phyloP scores from a whole-genome alignment of 2,888 invertebrate genomes.

The Philereme transversata region DNA sequence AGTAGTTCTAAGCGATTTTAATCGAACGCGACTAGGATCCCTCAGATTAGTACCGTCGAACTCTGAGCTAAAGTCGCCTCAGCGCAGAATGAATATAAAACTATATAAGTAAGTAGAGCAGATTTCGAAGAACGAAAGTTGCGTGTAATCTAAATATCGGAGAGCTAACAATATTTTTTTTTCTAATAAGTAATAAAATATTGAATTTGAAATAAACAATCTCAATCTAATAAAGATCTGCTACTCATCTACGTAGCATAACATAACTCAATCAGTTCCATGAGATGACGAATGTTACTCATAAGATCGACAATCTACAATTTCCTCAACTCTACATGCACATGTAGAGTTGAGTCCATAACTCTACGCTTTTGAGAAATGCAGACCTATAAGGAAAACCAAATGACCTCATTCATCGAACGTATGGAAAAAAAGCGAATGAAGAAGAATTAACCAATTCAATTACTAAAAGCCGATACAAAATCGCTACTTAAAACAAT shows the following conservation, averaged over 20 bases:
- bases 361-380: too few species aligned
- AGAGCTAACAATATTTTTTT: too few species aligned
- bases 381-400: too few species aligned
- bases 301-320: background rate
- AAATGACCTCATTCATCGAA: too few species aligned
- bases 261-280: constrained; percentile 3
- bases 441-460: background rate
- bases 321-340: too few species aligned
- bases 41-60: background rate
- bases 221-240: too few species aligned
- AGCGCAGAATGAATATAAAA: background rate
- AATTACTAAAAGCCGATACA: background rate
- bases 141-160: too few species aligned
- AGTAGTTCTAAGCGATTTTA: background rate
- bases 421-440: background rate
- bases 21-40: constrained; percentile 4
- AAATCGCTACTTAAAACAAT: background rate
- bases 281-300: constrained; percentile 4
- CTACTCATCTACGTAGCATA: too few species aligned
- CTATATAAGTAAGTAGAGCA: constrained; percentile 7
- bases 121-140: background rate
- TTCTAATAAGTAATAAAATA: too few species aligned
- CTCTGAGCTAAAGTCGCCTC: too few species aligned
- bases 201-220: too few species aligned
- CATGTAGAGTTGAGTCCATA: too few species aligned